Conservation (phyloP, 2,888 invertebrate species). For the Exephanes ischioxanthus region DNA sequence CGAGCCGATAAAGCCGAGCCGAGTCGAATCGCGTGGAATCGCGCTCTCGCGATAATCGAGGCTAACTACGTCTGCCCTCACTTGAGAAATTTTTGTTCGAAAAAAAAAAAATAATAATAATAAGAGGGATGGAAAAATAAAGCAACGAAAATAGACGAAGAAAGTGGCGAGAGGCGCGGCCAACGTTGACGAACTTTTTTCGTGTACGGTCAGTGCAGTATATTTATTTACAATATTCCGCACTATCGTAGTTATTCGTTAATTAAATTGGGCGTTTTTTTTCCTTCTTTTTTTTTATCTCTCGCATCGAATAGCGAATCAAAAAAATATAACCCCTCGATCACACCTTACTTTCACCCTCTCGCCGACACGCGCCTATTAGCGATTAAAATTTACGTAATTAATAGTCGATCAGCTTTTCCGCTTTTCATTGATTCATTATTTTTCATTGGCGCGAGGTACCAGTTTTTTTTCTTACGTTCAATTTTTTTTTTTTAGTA, state of each 20-base stretch:
- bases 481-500: conserved; percentile 42
- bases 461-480: conserved; percentile 48
- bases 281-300: neutral
- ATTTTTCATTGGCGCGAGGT: conserved; percentile 60
- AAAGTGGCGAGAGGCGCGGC: conserved; percentile 57
- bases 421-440: conserved; percentile 37
- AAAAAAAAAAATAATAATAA: neutral
- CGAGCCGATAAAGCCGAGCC: conserved; percentile 56
- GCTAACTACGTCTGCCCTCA: conserved; percentile 45
- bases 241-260: conserved; percentile 22
- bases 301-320: conserved; percentile 52
- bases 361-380: neutral
- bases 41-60: conserved; percentile 60
- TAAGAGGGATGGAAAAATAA: conserved; percentile 11
- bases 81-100: conserved; percentile 38
- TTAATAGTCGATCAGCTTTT: conserved; percentile 21
- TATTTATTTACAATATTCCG: conserved; percentile 32
- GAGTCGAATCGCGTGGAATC: conserved; percentile 59
- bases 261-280: conserved; percentile 49
- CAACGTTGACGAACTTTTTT: conserved; percentile 51
- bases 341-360: conserved; percentile 6
- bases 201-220: conserved; percentile 36
- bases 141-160: conserved; percentile 10
- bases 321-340: conserved; percentile 61
- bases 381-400: conserved; percentile 24